Percentiles rank a stretch among this genome's conserved stretches.
These are phyloP conservation scores for Botia almorhae DNA, from an alignment of 2,797 vertebrate species.

Conservation along the genomic window DNA sequence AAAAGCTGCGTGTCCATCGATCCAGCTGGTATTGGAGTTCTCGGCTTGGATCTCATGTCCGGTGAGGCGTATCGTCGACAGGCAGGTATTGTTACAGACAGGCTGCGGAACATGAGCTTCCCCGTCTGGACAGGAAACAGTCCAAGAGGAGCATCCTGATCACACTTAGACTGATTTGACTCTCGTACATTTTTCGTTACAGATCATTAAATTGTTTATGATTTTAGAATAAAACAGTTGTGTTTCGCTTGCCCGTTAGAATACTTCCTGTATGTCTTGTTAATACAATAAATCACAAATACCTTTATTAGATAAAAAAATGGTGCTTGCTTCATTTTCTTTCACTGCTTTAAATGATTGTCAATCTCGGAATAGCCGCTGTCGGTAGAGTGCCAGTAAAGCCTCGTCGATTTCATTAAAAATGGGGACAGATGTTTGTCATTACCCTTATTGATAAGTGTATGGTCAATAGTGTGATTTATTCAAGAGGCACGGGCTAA, in stretches of 20 bases:
- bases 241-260: background rate
- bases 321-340: slow-evolving; percentile 69
- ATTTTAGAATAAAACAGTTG: background rate
- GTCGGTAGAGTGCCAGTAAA: slow-evolving; percentile 72
- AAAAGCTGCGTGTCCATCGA: slow-evolving; percentile 38
- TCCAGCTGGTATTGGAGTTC: slow-evolving; percentile 31
- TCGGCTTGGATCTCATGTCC: slow-evolving; percentile 32
- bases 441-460: slow-evolving; percentile 85
- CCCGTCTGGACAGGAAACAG: slow-evolving; percentile 26
- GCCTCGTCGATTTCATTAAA: slow-evolving; percentile 82
- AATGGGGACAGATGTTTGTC: slow-evolving; percentile 84
- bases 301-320: background rate
- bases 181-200: background rate
- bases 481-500: slow-evolving; percentile 79
- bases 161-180: background rate
- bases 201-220: background rate
- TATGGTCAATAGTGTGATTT: slow-evolving; percentile 83
- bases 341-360: slow-evolving; percentile 76
- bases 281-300: no score
- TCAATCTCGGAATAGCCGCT: slow-evolving; percentile 75
- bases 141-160: slow-evolving; percentile 7
- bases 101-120: slow-evolving; percentile 31
- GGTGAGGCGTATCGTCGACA: slow-evolving; percentile 29
- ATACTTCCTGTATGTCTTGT: background rate
- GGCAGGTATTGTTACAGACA: slow-evolving; percentile 44